Evolutionary conservation across 2,888 invertebrate species (phyloP).

Genomic region (Pseudanteris insignis): DNA sequence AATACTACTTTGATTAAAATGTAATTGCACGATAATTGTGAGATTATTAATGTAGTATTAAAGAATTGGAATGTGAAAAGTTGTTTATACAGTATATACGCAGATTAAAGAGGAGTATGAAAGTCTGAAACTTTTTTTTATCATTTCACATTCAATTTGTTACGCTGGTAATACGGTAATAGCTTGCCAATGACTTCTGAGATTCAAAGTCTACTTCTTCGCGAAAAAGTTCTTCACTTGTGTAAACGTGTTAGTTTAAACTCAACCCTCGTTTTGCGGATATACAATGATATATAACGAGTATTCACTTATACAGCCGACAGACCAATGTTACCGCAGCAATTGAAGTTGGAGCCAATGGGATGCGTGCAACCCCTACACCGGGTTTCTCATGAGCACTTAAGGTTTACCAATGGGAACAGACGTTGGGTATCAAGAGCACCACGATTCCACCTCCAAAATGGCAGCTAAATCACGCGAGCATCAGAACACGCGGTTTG

Average conservation of each 20-base stretch:
- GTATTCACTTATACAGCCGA: slow-evolving; percentile 4
- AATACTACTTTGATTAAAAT: background rate
- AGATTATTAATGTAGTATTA: background rate
- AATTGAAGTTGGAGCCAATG: slow-evolving; percentile 49
- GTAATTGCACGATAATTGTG: background rate
- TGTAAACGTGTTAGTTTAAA: slow-evolving; percentile 35
- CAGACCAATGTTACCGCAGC: slow-evolving; percentile 49
- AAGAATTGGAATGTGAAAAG: background rate
- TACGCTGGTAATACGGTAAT: slow-evolving; percentile 53
- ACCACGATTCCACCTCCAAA: slow-evolving; percentile 62
- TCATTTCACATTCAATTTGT: slow-evolving; percentile 59
- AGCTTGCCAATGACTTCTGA: slow-evolving; percentile 51
- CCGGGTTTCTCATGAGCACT: slow-evolving; percentile 44
- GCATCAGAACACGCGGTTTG: slow-evolving; percentile 60
- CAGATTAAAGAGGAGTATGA: too few relatives aligned
- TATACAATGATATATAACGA: slow-evolving; percentile 20
- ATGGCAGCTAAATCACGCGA: slow-evolving; percentile 65
- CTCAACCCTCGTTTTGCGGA: slow-evolving; percentile 30
- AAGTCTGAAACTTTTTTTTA: slow-evolving; percentile 7
- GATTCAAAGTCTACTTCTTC: slow-evolving; percentile 7
- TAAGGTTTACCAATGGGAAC: slow-evolving; percentile 49
- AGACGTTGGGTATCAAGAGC: slow-evolving; percentile 38
- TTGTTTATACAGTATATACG: too few relatives aligned
- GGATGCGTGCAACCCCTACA: slow-evolving; percentile 25
- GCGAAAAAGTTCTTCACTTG: slow-evolving; percentile 19